Evolutionary conservation across 53 echinoderm and acorn worm genomes (phyloP), one percentile per base, ranked within the genome.

Genomic region (Echinometra lucunter): DNA sequence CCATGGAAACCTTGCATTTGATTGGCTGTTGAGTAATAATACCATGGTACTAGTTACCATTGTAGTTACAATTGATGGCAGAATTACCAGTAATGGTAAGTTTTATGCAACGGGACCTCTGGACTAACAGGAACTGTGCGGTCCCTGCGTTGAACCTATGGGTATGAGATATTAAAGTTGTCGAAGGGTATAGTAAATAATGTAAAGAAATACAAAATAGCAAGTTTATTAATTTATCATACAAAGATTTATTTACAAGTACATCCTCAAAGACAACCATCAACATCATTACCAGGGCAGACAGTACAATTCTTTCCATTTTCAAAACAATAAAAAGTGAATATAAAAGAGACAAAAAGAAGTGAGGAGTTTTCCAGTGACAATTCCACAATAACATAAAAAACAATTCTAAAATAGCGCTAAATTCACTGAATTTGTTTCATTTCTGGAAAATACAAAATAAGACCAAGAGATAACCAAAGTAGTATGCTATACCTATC

Each of bases 181-280:
- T n/a, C 58, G 18, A 58, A 17, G 19, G 19, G 1, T 21, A 18
- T 21, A 60, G 2, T 19, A 60, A 60, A 21, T 49, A 49, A 18
- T 21, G 5, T 60, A 60, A 60, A 60, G 19, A 60, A 63, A 27
- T 23, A 27, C 63, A 63, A 25, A 63, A 63, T 63, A 25, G 23
- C 23, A 63, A 4, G 23, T 27, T 25, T 63, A 63, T 4, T 63
- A 27, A 32, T 72, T 72, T 72, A 72, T 72, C 13, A 72, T 35
- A 72, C 35, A 72, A 72, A 72, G n/a, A 88, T 49, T 88, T 88
- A 88, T 49, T 88, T 49, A 88, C 88, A 88, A 28, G 42, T 42
- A 35, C 5, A 40, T 42, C 27, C 12, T 88, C 44, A 49, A 44
- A 55, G 1, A 11, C 13, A 37, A 40, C 58, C 25, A 63, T 27